Conservation (phyloP, 2,888 invertebrate genomes). For the Oscheius sp. region DNA sequence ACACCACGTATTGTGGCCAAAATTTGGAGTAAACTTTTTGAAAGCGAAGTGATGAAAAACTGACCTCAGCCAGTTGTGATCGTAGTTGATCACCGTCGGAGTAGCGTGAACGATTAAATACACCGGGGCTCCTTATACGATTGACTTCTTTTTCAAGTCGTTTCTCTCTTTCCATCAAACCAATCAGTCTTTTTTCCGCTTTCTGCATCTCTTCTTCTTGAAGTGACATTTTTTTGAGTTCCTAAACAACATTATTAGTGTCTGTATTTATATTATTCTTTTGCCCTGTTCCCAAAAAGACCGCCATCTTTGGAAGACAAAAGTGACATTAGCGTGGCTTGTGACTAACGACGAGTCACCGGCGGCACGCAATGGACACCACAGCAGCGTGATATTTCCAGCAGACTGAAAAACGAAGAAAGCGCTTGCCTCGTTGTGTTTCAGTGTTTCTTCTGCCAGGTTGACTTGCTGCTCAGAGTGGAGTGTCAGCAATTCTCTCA, state of each 20-base stretch:
- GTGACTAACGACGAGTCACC: constrained; percentile 23
- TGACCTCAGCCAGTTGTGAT: constrained; percentile 25
- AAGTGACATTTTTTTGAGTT: constrained; percentile 20
- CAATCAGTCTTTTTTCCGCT: constrained; percentile 14
- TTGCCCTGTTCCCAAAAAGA: constrained; percentile 13
- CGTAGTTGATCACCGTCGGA: constrained; percentile 34
- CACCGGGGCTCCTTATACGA: constrained; percentile 22
- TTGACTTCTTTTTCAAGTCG: constrained; percentile 28
- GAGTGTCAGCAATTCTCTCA: constrained; percentile 28
- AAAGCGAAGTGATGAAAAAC: too few species aligned
- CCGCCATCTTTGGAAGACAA: constrained; percentile 20
- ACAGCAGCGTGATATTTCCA: constrained; percentile 20
- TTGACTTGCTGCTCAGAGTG: constrained; percentile 26
- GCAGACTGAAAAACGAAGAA: background rate
- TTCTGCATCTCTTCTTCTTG: constrained; percentile 30
- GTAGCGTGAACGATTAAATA: constrained; percentile 12
- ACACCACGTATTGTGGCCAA: too few species aligned
- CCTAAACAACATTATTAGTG: constrained; percentile 6
- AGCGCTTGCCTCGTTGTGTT: constrained; percentile 13
- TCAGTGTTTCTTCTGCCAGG: constrained; percentile 26
- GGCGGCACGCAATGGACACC: constrained; percentile 29
- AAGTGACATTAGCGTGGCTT: constrained; percentile 25
- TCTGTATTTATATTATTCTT: background rate
- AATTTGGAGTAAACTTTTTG: too few species aligned
- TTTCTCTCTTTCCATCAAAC: constrained; percentile 26